These are phyloP conservation scores for Tautogolabrus adspersus DNA, from an alignment of 2,113 vertebrate genomes.

Conservation along the genomic window DNA sequence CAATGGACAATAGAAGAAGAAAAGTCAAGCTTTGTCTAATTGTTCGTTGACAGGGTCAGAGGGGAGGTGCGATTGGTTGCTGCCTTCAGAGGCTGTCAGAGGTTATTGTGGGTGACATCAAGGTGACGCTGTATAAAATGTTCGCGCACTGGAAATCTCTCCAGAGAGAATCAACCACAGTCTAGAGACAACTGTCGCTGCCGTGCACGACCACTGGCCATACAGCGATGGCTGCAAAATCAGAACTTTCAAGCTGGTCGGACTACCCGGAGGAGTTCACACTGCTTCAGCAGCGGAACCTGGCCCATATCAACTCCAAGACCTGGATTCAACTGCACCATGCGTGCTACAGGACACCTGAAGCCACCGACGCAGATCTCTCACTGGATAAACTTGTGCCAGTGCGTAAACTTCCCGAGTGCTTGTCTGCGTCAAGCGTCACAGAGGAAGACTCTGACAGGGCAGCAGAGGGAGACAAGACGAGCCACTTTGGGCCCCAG, in stretches of 20 bases:
- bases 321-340: conserved; percentile 75
- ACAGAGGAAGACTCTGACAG: conserved; percentile 18
- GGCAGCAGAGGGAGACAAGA: conserved; percentile 35
- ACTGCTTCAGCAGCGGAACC: conserved; percentile 58
- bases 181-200: conserved; percentile 44
- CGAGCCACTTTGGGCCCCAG: conserved; percentile 66
- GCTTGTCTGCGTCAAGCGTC: conserved; percentile 23
- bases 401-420: conserved; percentile 36
- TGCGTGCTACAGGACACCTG: conserved; percentile 62
- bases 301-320: conserved; percentile 74
- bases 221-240: conserved; percentile 66
- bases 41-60: conserved; percentile 73
- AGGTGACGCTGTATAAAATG: conserved; percentile 75
- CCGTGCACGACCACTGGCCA: conserved; percentile 19
- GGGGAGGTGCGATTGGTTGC: conserved; percentile 64
- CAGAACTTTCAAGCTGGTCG: conserved; percentile 73
- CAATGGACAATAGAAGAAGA: conserved; percentile 72
- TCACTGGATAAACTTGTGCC: conserved; percentile 37
- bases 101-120: conserved; percentile 62
- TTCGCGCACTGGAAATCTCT: conserved; percentile 35
- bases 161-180: conserved; percentile 50
- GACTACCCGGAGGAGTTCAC: conserved; percentile 72
- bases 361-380: conserved; percentile 39
- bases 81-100: conserved; percentile 67
- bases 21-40: conserved; percentile 71